phyloP scores from a whole-genome alignment of 1,140 invertebrate genomes.

The Pseudomyrmex dendroicus region DNA sequence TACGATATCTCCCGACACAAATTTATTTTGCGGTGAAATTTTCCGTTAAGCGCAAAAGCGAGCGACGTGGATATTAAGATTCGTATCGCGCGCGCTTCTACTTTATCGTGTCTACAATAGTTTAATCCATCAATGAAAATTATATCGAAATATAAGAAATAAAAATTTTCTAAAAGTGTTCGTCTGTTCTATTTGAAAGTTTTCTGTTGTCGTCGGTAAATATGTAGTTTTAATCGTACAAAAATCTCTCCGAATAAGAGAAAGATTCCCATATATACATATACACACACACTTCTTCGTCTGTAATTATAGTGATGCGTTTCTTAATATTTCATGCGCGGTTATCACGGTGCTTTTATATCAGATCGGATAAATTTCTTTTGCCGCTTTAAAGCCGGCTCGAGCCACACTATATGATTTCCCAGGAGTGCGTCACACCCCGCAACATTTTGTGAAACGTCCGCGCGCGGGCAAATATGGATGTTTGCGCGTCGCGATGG shows the following conservation, averaged over 20 bases:
- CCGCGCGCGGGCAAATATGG: constrained; percentile 65
- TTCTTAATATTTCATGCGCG: constrained; percentile 57
- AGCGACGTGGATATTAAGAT: constrained; percentile 25
- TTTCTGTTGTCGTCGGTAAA: neutral
- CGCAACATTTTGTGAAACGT: constrained; percentile 66
- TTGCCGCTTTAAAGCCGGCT: constrained; percentile 23
- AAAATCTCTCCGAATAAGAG: too few species aligned
- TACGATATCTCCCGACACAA: neutral
- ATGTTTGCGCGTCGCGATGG: constrained; percentile 51
- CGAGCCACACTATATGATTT: constrained; percentile 65
- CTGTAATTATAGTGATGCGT: constrained; percentile 28
- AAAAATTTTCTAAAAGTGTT: neutral
- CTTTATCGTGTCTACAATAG: too few species aligned
- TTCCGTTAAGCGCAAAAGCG: constrained; percentile 23
- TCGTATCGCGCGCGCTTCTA: neutral
- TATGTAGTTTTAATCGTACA: neutral
- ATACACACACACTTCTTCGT: neutral
- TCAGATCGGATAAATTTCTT: constrained; percentile 66
- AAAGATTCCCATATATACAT: neutral
- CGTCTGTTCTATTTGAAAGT: too few species aligned
- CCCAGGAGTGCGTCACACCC: constrained; percentile 61
- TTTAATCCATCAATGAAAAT: neutral
- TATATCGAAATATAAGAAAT: neutral
- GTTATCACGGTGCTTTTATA: constrained; percentile 68
- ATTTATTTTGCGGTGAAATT: constrained; percentile 18